A percentile compares a stretch with the other conserved stretches of the same genome.
Conservation (phyloP, 2,797 vertebrate species). For the Enteromius thamalakanensis region DNA sequence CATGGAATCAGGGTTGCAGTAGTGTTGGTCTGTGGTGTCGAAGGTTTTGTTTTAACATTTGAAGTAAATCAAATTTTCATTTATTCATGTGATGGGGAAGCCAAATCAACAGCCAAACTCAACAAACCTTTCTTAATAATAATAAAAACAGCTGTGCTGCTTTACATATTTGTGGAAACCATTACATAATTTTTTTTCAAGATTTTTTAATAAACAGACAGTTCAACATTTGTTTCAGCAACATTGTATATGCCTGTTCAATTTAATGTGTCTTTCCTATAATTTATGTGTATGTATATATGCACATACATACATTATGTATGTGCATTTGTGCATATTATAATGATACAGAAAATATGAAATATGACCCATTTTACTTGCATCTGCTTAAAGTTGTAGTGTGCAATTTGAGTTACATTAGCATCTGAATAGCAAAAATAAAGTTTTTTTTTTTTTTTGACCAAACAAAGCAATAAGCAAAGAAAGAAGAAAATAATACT, state of each 20-base stretch:
- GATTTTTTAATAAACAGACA: background rate
- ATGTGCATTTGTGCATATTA: too few relatives aligned
- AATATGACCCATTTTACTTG: background rate
- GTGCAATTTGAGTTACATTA: background rate
- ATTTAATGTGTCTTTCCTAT: background rate
- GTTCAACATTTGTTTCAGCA: too few relatives aligned
- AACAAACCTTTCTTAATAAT: background rate
- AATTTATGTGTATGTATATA: too few relatives aligned
- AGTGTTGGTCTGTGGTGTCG: background rate
- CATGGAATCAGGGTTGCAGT: background rate
- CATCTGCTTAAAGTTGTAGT: background rate
- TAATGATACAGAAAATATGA: background rate
- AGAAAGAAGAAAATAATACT: conserved; percentile 57
- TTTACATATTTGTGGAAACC: background rate
- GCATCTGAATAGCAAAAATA: background rate
- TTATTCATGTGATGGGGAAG: background rate
- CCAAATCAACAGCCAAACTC: background rate
- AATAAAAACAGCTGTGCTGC: background rate
- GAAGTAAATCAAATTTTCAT: background rate
- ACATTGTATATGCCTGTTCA: background rate
- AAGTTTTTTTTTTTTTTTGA: background rate
- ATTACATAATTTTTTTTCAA: background rate
- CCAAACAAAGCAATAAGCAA: background rate
- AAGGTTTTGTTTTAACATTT: background rate
- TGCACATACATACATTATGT: too few relatives aligned